phyloP scores from a whole-genome alignment of 2,888 invertebrate genomes.

The Ypsolopha sequella region DNA sequence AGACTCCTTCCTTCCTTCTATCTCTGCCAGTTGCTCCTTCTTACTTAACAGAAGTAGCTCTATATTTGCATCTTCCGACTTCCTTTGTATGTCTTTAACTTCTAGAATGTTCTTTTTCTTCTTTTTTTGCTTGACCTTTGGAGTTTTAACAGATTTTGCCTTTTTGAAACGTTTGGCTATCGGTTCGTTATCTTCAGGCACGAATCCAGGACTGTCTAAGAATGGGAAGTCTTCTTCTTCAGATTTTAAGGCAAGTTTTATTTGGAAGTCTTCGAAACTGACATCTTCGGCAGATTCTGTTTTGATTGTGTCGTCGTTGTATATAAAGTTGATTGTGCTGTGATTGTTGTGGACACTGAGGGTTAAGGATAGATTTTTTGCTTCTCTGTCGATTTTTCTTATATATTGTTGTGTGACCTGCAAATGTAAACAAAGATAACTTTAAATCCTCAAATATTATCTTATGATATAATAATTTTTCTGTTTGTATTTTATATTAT shows the following conservation, averaged over 20 bases:
- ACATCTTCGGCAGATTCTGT: too few species aligned
- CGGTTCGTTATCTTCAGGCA: background rate
- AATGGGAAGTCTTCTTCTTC: background rate
- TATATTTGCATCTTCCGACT: background rate
- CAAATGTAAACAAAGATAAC: too few species aligned
- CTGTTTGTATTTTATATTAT: too few species aligned
- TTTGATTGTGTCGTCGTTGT: too few species aligned
- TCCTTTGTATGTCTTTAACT: background rate
- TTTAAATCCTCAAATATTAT: too few species aligned
- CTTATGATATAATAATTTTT: too few species aligned
- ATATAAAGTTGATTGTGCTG: too few species aligned
- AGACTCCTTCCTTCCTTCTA: conserved; percentile 4
- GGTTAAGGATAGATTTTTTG: too few species aligned
- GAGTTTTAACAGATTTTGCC: background rate
- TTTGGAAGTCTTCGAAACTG: too few species aligned
- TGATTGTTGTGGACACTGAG: too few species aligned
- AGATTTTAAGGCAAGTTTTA: background rate
- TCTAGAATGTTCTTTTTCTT: background rate
- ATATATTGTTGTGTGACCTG: too few species aligned
- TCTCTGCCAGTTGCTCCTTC: conserved; percentile 9
- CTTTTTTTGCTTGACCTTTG: background rate
- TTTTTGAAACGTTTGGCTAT: background rate
- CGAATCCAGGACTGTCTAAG: conserved; percentile 12
- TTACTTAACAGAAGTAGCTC: conserved; percentile 7
- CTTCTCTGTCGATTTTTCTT: too few species aligned